These are phyloP conservation scores for Palaemon carinicauda DNA, from an alignment of 1,140 invertebrate species.

Conservation along the genomic window DNA sequence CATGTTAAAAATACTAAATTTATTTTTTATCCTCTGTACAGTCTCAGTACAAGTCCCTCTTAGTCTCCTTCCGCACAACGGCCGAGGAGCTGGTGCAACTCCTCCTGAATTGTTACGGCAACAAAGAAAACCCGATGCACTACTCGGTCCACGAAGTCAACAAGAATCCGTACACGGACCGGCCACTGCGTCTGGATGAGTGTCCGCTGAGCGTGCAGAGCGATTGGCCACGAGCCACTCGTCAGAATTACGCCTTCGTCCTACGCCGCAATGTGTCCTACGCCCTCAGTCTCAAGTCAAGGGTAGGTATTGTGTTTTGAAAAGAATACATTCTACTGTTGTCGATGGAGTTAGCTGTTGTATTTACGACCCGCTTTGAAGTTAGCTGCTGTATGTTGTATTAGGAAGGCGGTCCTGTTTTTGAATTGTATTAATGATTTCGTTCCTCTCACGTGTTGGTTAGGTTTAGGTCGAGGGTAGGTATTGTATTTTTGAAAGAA, in stretches of 20 bases:
- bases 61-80: slow-evolving; percentile 61
- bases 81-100: slow-evolving; percentile 63
- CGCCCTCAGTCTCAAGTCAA: slow-evolving; percentile 34
- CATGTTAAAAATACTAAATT: background rate
- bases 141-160: slow-evolving; percentile 89
- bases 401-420: no score
- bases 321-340: no score
- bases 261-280: slow-evolving; percentile 41
- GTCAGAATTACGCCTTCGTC: slow-evolving; percentile 39
- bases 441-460: no score
- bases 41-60: slow-evolving; percentile 60
- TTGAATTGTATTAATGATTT: no score
- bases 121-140: slow-evolving; percentile 80
- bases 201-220: slow-evolving; percentile 82
- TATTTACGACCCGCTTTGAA: no score
- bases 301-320: slow-evolving; percentile 7
- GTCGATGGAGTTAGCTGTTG: no score
- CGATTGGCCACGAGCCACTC: slow-evolving; percentile 69
- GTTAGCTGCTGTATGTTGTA: no score
- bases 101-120: slow-evolving; percentile 69
- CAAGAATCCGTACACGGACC: slow-evolving; percentile 78
- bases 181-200: slow-evolving; percentile 86
- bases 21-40: slow-evolving; percentile 14
- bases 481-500: no score
- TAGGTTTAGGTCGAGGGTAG: no score